Evolutionary conservation across 2,888 invertebrate species (phyloP), one percentile per base, ranked within the genome.

Genomic region (Panzeria rudis): DNA sequence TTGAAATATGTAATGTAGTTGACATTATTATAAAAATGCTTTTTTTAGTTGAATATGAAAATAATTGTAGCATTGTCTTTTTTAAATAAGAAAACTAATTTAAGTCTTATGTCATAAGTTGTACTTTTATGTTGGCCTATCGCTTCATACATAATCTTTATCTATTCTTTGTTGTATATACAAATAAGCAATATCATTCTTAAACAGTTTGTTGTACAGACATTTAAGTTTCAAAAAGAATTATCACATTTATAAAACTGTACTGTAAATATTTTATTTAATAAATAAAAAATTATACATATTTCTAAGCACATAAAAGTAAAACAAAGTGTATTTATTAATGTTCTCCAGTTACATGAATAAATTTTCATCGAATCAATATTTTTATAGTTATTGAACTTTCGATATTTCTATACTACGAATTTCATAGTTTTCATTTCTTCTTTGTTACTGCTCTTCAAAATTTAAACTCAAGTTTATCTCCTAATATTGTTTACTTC

Each of bases 241-340:
- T 44, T 52, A 23, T 15, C 15, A 59, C 54, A 29, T 29, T 35
- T 50, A 35, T 68, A 50, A 38, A 76, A 44, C 6, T 66, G 11
- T 47, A 47, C 35, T 77, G 77, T 77, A 77, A 25, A 77, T 77
- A 29, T 61, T 20, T 61, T 38, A 73, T 25, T 50, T 62, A 62
- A 41, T 76, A 25, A 56, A 68, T 23, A 66, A 25, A 44, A 44
- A 23, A 54, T 20, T 52, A 59, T 5, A 7, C 8, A 38, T 56
- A 52, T 52, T 64, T 41, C 17, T 72, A 62, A 61, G 61, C 38
- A 32, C n/a, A 44, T 23, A 54, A 54, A 25, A 3, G 11, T 23
- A n/a, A 8, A 54, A 2, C 11, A 50, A 73, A 50, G 4, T n/a
- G 38, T 29, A 11, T 38, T 50, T 73, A n/a, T 38, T 29, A 20